phyloP scores from a whole-genome alignment of 2,888 invertebrate species.

The Harmothoe impar region DNA sequence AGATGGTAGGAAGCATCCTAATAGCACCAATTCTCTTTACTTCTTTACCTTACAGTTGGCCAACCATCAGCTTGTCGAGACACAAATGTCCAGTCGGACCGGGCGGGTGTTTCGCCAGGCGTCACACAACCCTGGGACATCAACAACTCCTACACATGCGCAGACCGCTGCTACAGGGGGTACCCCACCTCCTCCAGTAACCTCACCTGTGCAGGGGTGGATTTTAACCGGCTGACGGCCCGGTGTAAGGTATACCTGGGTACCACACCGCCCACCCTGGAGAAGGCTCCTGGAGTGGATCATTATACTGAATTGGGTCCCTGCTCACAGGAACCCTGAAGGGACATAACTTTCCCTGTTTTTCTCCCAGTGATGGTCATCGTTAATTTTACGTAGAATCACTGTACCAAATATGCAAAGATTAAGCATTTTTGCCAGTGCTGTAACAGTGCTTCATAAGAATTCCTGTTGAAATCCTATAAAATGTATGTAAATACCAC shows the following conservation, averaged over 20 bases:
- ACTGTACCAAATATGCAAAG: too few relatives aligned
- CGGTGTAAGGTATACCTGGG: neutral
- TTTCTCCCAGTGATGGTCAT: too few relatives aligned
- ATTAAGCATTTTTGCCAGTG: too few relatives aligned
- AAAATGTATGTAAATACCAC: too few relatives aligned
- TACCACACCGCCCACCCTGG: neutral
- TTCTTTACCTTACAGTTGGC: neutral
- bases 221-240: neutral
- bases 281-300: constrained; percentile 1
- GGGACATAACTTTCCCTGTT: too few relatives aligned
- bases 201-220: neutral
- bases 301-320: too few relatives aligned
- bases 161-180: constrained; percentile 7
- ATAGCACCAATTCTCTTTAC: too few relatives aligned
- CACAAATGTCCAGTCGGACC: neutral
- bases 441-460: too few relatives aligned
- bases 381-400: too few relatives aligned
- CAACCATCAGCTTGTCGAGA: neutral
- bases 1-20: too few relatives aligned
- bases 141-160: neutral
- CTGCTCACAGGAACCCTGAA: too few relatives aligned
- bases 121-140: neutral
- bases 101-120: neutral
- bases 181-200: neutral
- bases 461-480: too few relatives aligned